Conservation (phyloP, 2,113 vertebrate species). For the Tupaia chinensis region DNA sequence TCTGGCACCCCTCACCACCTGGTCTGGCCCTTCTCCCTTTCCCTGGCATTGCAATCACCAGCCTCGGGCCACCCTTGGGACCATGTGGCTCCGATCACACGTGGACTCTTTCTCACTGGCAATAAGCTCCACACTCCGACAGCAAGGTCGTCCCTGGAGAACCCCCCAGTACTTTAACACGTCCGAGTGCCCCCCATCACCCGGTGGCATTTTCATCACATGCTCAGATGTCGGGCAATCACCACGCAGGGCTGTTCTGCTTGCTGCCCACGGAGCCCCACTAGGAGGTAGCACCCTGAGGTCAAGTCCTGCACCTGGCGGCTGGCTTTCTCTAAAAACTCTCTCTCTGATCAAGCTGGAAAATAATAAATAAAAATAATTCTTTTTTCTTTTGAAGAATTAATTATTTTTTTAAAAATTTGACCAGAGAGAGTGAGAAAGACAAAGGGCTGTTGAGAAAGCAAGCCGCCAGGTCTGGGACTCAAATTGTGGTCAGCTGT, state of each 20-base stretch:
- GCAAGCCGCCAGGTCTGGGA: too few species aligned
- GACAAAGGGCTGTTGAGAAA: too few species aligned
- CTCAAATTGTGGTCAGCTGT: too few species aligned
- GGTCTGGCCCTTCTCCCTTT: neutral
- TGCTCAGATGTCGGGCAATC: neutral
- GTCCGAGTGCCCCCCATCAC: neutral
- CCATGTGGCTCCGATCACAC: too few species aligned
- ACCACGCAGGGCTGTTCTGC: fast-evolving
- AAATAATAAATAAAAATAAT: too few species aligned
- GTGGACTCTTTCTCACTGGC: neutral
- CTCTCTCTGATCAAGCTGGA: too few species aligned
- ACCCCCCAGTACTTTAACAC: neutral
- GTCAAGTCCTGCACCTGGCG: neutral
- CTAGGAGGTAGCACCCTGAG: neutral
- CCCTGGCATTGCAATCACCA: neutral
- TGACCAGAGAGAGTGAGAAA: too few species aligned
- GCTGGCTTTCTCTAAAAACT: too few species aligned
- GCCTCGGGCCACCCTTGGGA: neutral
- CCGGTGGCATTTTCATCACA: neutral
- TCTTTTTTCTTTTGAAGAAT: too few species aligned
- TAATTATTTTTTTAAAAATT: too few species aligned
- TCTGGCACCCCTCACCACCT: fast-evolving
- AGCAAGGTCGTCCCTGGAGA: neutral
- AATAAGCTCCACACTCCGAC: neutral
- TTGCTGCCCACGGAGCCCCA: neutral